Percentiles rank a stretch among this genome's conserved stretches.
Evolutionary conservation across 2,888 invertebrate genomes (phyloP).

Genomic region (Rhopalosiphum nymphaeae): DNA sequence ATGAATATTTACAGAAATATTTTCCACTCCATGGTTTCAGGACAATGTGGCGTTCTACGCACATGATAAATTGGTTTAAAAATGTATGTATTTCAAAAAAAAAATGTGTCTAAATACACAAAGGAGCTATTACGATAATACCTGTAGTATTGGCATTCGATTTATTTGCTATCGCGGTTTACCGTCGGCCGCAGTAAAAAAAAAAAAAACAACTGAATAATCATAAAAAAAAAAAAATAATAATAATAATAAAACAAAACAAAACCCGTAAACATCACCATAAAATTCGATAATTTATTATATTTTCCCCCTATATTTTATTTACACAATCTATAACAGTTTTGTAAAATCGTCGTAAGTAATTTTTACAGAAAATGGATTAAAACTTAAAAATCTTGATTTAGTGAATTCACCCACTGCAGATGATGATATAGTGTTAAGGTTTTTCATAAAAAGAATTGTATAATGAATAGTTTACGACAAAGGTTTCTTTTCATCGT

Average conservation of each 20-base stretch:
- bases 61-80: not conserved
- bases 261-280: not conserved
- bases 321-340: not conserved
- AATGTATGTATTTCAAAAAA: not conserved
- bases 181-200: not conserved
- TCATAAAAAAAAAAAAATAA: not conserved
- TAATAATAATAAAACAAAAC: not conserved
- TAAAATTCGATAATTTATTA: not conserved
- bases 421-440: not conserved
- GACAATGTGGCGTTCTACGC: not conserved
- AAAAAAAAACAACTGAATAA: not conserved
- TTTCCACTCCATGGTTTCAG: not conserved
- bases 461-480: not conserved
- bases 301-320: not conserved
- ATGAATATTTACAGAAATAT: not conserved
- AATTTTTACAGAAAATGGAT: not conserved
- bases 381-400: not conserved
- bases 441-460: not conserved
- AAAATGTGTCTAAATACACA: not conserved
- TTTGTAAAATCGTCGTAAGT: not conserved
- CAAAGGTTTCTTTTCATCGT: not conserved
- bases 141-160: not conserved
- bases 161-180: not conserved
- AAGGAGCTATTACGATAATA: not conserved
- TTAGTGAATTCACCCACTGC: not conserved